Percentiles rank a stretch among this genome's conserved stretches.
Evolutionary conservation across 2,113 vertebrate genomes (phyloP).

Genomic region (Sinocyclocheilus grahami): DNA sequence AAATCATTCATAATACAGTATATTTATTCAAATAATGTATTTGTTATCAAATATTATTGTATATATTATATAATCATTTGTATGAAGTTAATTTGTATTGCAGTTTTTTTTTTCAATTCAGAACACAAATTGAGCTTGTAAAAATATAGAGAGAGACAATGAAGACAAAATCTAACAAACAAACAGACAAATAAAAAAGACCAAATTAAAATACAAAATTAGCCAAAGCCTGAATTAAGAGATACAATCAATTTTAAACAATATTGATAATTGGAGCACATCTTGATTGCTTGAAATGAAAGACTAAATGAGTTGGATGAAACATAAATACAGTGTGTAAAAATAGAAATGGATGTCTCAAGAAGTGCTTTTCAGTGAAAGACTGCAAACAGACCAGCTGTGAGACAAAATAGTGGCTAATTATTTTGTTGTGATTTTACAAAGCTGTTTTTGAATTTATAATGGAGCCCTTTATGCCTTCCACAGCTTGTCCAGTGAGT

Average conservation of each 20-base stretch:
- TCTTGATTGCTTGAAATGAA: not conserved
- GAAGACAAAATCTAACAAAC: too few relatives aligned
- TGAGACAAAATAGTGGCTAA: slow-evolving; percentile 71
- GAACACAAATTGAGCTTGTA: too few relatives aligned
- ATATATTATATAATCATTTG: too few relatives aligned
- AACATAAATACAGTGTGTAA: not conserved
- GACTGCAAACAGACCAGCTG: slow-evolving; percentile 39
- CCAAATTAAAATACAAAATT: too few relatives aligned
- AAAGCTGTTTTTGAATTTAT: slow-evolving; percentile 81
- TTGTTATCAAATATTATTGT: too few relatives aligned
- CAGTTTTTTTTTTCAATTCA: too few relatives aligned
- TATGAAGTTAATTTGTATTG: too few relatives aligned
- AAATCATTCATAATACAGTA: not conserved
- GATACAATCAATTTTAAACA: not conserved
- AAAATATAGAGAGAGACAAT: not conserved
- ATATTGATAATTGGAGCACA: not conserved
- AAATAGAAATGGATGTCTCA: not conserved
- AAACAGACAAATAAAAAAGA: too few relatives aligned
- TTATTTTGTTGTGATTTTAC: slow-evolving; percentile 79
- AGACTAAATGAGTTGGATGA: not conserved
- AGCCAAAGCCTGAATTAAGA: not conserved
- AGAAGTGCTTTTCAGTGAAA: not conserved
- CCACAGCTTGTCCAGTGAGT: slow-evolving; percentile 67
- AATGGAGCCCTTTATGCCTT: slow-evolving; percentile 75
- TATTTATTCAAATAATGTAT: not conserved